Evolutionary conservation across 1,140 invertebrate genomes (phyloP).

Genomic region (Papilio polytes): DNA sequence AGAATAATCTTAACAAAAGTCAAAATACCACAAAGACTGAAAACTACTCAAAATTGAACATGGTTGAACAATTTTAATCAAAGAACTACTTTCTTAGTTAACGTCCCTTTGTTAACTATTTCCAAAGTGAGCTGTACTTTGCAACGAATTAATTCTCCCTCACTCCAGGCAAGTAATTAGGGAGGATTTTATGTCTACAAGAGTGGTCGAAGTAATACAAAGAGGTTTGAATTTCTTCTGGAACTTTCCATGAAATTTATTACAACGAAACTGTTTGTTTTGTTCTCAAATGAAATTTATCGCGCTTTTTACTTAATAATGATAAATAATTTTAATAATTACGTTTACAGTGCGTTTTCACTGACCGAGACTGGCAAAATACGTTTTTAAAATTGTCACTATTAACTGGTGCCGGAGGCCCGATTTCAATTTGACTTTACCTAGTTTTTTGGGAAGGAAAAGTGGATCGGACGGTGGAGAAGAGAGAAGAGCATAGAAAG

Average conservation of each 20-base stretch:
- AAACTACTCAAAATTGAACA: background rate
- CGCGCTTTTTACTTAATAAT: background rate
- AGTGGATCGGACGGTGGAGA: too few species aligned
- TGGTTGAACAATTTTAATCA: constrained; percentile 10
- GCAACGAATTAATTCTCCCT: background rate
- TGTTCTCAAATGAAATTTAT: background rate
- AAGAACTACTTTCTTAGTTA: constrained; percentile 25
- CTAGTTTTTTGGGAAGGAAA: too few species aligned
- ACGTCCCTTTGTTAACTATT: constrained; percentile 16
- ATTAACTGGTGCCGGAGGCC: too few species aligned
- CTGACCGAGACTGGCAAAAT: too few species aligned
- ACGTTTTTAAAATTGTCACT: too few species aligned
- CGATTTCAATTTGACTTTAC: too few species aligned
- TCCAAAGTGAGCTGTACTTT: constrained; percentile 6
- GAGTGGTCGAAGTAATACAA: background rate
- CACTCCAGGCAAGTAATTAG: constrained; percentile 3
- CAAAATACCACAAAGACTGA: background rate
- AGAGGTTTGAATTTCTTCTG: background rate
- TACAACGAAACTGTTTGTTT: background rate
- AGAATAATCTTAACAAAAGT: background rate
- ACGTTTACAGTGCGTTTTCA: too few species aligned
- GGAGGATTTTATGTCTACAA: constrained; percentile 15
- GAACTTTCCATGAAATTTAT: background rate
- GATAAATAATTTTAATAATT: too few species aligned
- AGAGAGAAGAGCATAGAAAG: too few species aligned